Evolutionary conservation across 2,113 vertebrate species (phyloP).

Genomic region (Mormoops blainvillei): DNA sequence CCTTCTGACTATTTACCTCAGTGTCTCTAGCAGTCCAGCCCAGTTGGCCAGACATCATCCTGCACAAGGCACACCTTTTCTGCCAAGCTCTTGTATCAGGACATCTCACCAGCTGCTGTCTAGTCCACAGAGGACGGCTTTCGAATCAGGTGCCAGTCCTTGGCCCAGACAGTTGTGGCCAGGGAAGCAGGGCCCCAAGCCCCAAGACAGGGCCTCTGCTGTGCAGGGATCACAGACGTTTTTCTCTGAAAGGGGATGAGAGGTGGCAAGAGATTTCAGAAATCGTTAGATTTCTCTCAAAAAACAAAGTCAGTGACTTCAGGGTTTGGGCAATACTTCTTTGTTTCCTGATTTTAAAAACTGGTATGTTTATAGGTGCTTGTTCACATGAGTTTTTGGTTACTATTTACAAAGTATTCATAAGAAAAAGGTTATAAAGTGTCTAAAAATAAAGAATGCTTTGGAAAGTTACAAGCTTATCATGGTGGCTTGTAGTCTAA

Average conservation of each 20-base stretch:
- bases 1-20: neutral
- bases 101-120: neutral
- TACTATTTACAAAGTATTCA: neutral
- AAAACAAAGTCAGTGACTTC: neutral
- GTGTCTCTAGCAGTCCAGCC: neutral
- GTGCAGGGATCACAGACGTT: neutral
- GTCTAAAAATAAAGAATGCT: neutral
- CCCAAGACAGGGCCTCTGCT: neutral
- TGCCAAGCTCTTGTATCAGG: neutral
- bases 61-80: neutral
- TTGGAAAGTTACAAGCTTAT: neutral
- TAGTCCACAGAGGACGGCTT: neutral
- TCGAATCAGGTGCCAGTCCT: neutral
- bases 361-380: neutral
- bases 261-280: neutral
- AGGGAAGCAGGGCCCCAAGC: neutral
- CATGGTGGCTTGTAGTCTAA: neutral
- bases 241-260: neutral
- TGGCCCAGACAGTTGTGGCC: neutral
- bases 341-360: constrained; percentile 1
- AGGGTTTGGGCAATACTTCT: neutral
- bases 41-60: neutral
- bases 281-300: neutral
- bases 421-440: neutral
- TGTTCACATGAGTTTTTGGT: neutral